Percentiles rank a stretch among this genome's conserved stretches.
These are phyloP conservation scores for Oopsacas minuta DNA, from an alignment of 37 sponge, comb jelly and placozoan genomes.

Conservation along the genomic window DNA sequence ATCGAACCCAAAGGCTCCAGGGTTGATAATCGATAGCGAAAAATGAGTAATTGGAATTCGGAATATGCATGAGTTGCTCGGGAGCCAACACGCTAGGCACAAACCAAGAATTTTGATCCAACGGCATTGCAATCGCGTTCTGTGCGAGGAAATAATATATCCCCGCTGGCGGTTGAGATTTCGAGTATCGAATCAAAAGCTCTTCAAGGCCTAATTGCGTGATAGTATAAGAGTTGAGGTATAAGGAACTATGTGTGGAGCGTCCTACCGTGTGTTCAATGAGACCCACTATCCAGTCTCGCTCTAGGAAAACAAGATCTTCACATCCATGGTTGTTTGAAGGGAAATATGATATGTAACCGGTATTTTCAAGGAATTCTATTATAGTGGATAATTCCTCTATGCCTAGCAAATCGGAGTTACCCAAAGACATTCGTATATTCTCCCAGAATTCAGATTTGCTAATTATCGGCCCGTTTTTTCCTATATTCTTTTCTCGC, in stretches of 20 bases:
- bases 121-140: background rate
- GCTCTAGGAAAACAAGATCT: background rate
- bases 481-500: background rate
- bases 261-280: background rate
- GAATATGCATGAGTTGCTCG: background rate
- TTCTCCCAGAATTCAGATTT: slow-evolving; percentile 2
- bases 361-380: background rate
- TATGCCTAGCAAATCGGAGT: background rate
- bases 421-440: background rate
- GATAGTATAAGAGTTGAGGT: background rate
- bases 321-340: background rate
- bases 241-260: background rate
- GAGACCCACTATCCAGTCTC: background rate
- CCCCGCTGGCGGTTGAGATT: background rate
- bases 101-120: slow-evolving; percentile 3
- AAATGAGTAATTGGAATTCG: background rate
- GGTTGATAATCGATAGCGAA: slow-evolving; percentile 6
- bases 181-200: background rate
- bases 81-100: background rate
- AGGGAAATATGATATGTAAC: background rate
- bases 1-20: background rate
- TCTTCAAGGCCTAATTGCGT: background rate
- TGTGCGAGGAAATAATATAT: slow-evolving; percentile 7
- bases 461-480: background rate
- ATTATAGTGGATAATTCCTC: background rate